These are phyloP conservation scores for Dasysyrphus albostriatus DNA, from an alignment of 2,888 invertebrate species.

Conservation along the genomic window DNA sequence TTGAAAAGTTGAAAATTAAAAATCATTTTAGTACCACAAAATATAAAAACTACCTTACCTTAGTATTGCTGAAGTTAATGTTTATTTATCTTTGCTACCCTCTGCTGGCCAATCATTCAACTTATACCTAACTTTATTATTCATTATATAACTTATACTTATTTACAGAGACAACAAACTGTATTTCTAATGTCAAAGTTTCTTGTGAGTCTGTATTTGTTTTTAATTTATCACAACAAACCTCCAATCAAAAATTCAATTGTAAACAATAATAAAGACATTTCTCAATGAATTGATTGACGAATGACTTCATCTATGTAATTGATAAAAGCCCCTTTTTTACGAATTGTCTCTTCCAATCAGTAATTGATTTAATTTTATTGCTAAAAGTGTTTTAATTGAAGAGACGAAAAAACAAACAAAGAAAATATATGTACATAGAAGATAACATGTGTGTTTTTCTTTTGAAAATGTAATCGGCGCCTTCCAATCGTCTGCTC, in stretches of 20 bases:
- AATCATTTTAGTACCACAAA: too few relatives aligned
- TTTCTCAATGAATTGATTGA: slow-evolving; percentile 48
- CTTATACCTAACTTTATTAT: too few relatives aligned
- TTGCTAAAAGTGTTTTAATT: slow-evolving; percentile 18
- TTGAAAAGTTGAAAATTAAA: too few relatives aligned
- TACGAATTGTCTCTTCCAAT: slow-evolving; percentile 9
- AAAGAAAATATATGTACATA: not conserved
- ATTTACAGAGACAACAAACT: not conserved
- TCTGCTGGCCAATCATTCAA: too few relatives aligned
- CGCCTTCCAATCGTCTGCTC: slow-evolving; percentile 3
- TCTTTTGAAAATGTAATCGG: slow-evolving; percentile 4
- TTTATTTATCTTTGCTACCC: too few relatives aligned
- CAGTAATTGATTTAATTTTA: slow-evolving; percentile 39
- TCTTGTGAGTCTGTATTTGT: not conserved
- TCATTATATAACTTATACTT: not conserved
- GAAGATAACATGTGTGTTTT: not conserved
- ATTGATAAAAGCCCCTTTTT: slow-evolving; percentile 34
- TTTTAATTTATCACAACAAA: not conserved
- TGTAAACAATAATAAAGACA: slow-evolving; percentile 13
- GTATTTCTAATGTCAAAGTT: not conserved
- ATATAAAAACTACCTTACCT: too few relatives aligned
- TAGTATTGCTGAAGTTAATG: too few relatives aligned
- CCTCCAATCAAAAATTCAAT: slow-evolving; percentile 16
- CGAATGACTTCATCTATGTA: slow-evolving; percentile 50
- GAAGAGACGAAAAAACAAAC: not conserved